Base-by-base conservation (phyloP, 2,797 vertebrate species). In the Florisuga fusca region DNA sequence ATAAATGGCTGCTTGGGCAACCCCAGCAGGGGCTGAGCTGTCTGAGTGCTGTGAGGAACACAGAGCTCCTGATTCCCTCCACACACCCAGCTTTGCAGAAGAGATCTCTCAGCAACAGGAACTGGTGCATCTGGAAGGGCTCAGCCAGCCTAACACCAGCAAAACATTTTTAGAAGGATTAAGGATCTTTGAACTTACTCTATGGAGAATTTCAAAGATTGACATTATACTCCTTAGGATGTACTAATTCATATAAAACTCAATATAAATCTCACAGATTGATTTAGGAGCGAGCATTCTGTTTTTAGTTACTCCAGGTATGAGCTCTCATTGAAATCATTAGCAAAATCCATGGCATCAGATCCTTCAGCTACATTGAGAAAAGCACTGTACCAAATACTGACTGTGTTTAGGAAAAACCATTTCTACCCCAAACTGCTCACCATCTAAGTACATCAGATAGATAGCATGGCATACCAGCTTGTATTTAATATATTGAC, bases 261-360 rank as follows among this genome's bases (percentile, higher is more conserved):
- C 25, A 15, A 36, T 62, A 27, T 41, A n/a, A 36, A 54, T 48
- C 62, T 89, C 63, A 29, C 57, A n/a, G 15, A 15, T 31, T 53
- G 29, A 58, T 75, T 76, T 45, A 66, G 51, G 31, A 63, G 26
- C 3, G 10, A 68, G 50, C 26, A 29, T 43, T 54, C 51, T 7
- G 18, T 14, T 34, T 73, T n/a, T 41, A 64, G 33, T 41, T 33
- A 54, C 22, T 71, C 64, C 31, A 29, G 53, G 46, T 41, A 59
- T 31, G 48, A 81, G 20, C 15, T 19, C 36, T 58, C 33, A 33
- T 11, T 58, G 63, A 48, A 10, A 19, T 19, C 27, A 5, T 59
- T 54, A n/a, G 38, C 13, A 63, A 8, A 11, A 12, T 2, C 12
- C 8, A 3, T 4, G 15, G 61, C 3, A 27, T 48, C 2, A 6